Conservation (phyloP, 2,797 vertebrate genomes). For the Agapornis canus region DNA sequence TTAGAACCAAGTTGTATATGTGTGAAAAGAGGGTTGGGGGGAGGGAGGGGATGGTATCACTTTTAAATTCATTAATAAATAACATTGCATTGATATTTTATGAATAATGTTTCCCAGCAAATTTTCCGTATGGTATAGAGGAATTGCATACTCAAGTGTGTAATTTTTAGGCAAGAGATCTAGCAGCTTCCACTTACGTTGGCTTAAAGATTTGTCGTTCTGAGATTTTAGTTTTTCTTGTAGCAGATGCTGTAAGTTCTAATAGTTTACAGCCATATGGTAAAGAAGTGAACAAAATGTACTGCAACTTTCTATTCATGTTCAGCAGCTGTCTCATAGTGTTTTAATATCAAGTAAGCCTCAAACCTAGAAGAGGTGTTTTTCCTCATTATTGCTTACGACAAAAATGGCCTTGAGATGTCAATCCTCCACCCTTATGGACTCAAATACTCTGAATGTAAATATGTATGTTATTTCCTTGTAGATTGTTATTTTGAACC, state of each 20-base stretch:
- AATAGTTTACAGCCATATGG: not conserved
- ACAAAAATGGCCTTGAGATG: not conserved
- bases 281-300: slow-evolving; percentile 15
- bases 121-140: not conserved
- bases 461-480: slow-evolving; percentile 19
- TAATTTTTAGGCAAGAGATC: not conserved
- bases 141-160: not conserved
- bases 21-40: too few relatives aligned
- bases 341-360: not conserved
- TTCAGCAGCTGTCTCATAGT: not conserved
- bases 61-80: slow-evolving; percentile 28
- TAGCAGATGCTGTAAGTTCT: not conserved
- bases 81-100: not conserved
- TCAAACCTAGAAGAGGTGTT: not conserved
- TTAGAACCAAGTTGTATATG: not conserved
- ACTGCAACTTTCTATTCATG: not conserved
- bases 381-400: not conserved
- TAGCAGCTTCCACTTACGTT: not conserved
- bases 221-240: not conserved
- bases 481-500: slow-evolving; percentile 51
- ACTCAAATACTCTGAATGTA: slow-evolving; percentile 10
- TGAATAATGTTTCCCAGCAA: not conserved
- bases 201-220: not conserved
- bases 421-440: not conserved
- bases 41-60: not conserved